Conservation (phyloP, 2,113 vertebrate genomes). For the Peromyscus californicus region DNA sequence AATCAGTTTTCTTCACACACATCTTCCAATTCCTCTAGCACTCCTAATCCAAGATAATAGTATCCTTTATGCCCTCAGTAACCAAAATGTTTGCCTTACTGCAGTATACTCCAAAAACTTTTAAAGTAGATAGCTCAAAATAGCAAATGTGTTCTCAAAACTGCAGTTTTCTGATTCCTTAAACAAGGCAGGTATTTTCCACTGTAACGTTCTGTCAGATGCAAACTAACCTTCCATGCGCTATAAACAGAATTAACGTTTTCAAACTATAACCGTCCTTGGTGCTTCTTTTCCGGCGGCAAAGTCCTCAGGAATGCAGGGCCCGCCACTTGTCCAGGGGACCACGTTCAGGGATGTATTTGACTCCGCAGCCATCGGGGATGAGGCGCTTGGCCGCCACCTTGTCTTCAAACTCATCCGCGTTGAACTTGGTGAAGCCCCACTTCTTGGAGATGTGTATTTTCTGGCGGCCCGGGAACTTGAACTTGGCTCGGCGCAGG, state of each 20-base stretch:
- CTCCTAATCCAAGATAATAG: conserved; percentile 26
- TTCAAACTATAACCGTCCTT: not conserved
- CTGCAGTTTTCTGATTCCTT: not conserved
- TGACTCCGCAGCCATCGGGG: conserved; percentile 93
- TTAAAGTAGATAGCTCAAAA: not conserved
- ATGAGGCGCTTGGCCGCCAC: conserved; percentile 92
- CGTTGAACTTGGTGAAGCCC: conserved; percentile 96
- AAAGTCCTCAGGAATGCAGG: conserved; percentile 84
- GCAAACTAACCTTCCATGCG: not conserved
- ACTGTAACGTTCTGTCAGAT: not conserved
- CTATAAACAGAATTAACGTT: not conserved
- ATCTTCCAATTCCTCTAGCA: not conserved
- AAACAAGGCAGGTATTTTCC: not conserved
- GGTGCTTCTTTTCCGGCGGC: not conserved
- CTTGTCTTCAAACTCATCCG: conserved; percentile 91
- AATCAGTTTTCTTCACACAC: not conserved
- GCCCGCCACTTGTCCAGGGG: conserved; percentile 90
- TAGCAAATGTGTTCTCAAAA: not conserved
- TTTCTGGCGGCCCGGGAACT: conserved; percentile 96
- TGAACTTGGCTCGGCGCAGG: conserved; percentile 95
- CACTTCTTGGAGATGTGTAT: conserved; percentile 98
- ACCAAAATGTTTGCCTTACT: conserved; percentile 19
- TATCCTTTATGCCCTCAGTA: not conserved
- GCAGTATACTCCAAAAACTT: not conserved
- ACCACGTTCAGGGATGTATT: conserved; percentile 91